phyloP scores from a whole-genome alignment of 2,797 vertebrate species.

The Aphelocoma californica region DNA sequence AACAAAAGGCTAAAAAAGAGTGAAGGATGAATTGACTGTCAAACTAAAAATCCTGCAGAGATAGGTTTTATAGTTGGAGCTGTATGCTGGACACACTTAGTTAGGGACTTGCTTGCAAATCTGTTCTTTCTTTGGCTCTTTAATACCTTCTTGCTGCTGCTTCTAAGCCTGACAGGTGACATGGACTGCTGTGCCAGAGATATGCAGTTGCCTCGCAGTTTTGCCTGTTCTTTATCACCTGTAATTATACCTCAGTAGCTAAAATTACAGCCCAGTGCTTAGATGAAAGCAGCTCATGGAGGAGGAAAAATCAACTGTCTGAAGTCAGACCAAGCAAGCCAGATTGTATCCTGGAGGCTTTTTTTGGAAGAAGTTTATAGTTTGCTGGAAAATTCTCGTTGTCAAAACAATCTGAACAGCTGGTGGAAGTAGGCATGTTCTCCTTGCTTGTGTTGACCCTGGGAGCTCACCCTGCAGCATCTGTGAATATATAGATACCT shows the following conservation, averaged over 20 bases:
- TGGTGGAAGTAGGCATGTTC: background rate
- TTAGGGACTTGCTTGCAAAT: background rate
- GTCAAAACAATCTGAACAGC: background rate
- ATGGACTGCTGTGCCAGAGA: background rate
- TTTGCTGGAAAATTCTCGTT: background rate
- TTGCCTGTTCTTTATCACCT: background rate
- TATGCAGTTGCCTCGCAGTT: background rate
- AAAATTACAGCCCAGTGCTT: background rate
- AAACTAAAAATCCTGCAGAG: background rate
- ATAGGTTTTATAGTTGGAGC: background rate
- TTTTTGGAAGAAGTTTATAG: background rate
- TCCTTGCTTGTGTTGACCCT: background rate
- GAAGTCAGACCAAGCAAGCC: background rate
- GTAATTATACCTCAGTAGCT: background rate
- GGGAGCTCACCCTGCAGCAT: background rate
- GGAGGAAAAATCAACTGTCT: background rate
- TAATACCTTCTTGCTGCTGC: background rate
- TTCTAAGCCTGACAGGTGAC: background rate
- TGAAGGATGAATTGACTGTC: background rate
- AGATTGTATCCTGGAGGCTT: background rate
- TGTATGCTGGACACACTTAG: background rate
- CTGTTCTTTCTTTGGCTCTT: background rate
- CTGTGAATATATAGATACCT: background rate
- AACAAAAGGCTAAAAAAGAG: background rate
- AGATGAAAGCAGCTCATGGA: background rate